A percentile compares a stretch with the other conserved stretches of the same genome.
phyloP scores from a whole-genome alignment of 1,140 invertebrate genomes.

The Meloidogyne chitwoodi region DNA sequence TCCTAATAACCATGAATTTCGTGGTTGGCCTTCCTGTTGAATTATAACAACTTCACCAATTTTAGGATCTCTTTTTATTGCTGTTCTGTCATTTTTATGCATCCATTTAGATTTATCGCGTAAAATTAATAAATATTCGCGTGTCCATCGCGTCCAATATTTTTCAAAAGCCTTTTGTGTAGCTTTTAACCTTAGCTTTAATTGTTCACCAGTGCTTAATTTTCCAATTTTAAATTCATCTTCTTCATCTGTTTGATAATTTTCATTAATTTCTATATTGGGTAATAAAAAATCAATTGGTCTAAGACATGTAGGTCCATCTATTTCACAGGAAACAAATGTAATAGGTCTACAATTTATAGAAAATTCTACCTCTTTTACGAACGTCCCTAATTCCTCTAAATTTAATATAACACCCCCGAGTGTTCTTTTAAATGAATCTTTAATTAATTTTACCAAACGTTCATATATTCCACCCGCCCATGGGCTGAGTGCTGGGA shows the following conservation, averaged over 20 bases:
- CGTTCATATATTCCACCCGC: background rate
- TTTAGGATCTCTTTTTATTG: background rate
- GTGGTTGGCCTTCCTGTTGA: background rate
- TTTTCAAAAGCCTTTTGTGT: background rate
- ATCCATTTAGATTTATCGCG: background rate
- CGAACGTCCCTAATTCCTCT: background rate
- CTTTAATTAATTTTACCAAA: background rate
- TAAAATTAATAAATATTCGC: background rate
- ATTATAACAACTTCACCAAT: background rate
- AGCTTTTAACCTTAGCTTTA: background rate
- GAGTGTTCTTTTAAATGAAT: background rate
- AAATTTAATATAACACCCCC: background rate
- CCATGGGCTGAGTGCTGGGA: background rate
- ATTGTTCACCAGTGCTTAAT: background rate
- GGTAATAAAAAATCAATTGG: background rate
- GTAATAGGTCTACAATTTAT: background rate
- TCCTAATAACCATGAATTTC: background rate
- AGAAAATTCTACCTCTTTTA: background rate
- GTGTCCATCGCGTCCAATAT: background rate
- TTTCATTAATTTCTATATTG: background rate
- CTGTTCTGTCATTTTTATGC: too few species aligned
- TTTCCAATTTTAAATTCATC: background rate
- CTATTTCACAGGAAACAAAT: background rate
- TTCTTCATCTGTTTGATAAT: background rate
- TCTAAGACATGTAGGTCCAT: background rate